Conservation (phyloP, 2,888 invertebrate genomes). For the Eumerus sabulonum region DNA sequence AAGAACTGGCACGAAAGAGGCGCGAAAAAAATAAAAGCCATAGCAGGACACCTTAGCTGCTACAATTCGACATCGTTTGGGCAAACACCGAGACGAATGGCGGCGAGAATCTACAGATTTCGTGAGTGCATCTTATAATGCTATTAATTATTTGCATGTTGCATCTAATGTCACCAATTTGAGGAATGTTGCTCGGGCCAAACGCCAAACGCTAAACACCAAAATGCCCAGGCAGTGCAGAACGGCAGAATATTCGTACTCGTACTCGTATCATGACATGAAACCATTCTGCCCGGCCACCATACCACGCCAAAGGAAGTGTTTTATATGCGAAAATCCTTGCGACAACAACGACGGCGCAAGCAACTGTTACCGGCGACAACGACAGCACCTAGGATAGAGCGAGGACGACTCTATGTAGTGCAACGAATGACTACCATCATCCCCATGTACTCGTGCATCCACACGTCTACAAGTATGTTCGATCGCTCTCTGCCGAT, state of each 20-base stretch:
- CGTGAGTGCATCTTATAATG: constrained; percentile 79
- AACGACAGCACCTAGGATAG: no score
- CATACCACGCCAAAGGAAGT: constrained; percentile 58
- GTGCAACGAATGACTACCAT: no score
- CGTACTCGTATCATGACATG: constrained; percentile 65
- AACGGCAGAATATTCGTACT: constrained; percentile 43
- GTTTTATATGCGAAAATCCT: constrained; percentile 64
- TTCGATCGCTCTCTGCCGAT: constrained; percentile 4
- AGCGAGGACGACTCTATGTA: constrained; percentile 31
- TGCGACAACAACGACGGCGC: constrained; percentile 51
- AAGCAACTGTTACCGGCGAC: constrained; percentile 41
- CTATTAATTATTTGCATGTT: constrained; percentile 79
- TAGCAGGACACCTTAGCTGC: constrained; percentile 52
- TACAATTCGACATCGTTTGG: constrained; percentile 67
- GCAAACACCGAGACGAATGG: constrained; percentile 57
- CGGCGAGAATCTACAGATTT: constrained; percentile 75
- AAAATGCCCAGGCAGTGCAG: constrained; percentile 10
- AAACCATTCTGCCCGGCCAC: constrained; percentile 42
- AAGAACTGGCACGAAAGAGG: no score
- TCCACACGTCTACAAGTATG: constrained; percentile 1
- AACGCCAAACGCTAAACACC: constrained; percentile 46
- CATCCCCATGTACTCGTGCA: no score
- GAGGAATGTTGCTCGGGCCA: constrained; percentile 59
- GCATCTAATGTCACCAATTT: constrained; percentile 76
- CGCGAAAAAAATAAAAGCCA: constrained; percentile 11